Evolutionary conservation across 2,797 vertebrate species (phyloP).

Genomic region (Poeciliopsis gracilis): DNA sequence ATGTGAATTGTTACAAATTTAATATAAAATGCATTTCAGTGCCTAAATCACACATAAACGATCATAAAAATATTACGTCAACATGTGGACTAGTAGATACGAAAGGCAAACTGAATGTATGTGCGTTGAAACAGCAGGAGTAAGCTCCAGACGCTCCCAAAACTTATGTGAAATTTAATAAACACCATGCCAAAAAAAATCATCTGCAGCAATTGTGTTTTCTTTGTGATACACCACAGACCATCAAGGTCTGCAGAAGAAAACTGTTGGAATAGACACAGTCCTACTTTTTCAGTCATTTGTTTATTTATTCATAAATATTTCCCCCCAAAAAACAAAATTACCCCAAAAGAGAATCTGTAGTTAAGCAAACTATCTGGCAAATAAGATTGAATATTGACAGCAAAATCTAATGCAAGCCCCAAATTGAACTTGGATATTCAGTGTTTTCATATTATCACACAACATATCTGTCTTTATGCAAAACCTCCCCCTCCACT

Average conservation of each 20-base stretch:
- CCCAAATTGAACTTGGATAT: not conserved
- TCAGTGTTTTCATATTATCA: not conserved
- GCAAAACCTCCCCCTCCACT: not conserved
- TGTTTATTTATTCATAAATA: not conserved
- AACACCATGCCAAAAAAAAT: not conserved
- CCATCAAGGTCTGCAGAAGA: not conserved
- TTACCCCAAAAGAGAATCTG: not conserved
- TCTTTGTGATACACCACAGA: not conserved
- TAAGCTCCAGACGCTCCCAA: not conserved
- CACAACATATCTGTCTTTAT: not conserved
- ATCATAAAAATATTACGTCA: not conserved
- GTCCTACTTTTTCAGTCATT: not conserved
- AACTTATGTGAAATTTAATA: not conserved
- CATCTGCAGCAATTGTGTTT: not conserved
- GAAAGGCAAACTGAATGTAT: too few species aligned
- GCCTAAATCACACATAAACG: not conserved
- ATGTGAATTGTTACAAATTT: not conserved
- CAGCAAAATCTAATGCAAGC: not conserved
- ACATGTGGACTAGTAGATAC: not conserved
- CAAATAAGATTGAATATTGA: not conserved
- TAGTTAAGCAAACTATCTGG: not conserved
- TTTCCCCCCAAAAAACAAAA: not conserved
- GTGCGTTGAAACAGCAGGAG: not conserved
- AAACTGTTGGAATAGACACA: not conserved
- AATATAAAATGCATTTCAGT: not conserved